Evolutionary conservation across 2,888 invertebrate species (phyloP).

Genomic region (Elmis aenea): DNA sequence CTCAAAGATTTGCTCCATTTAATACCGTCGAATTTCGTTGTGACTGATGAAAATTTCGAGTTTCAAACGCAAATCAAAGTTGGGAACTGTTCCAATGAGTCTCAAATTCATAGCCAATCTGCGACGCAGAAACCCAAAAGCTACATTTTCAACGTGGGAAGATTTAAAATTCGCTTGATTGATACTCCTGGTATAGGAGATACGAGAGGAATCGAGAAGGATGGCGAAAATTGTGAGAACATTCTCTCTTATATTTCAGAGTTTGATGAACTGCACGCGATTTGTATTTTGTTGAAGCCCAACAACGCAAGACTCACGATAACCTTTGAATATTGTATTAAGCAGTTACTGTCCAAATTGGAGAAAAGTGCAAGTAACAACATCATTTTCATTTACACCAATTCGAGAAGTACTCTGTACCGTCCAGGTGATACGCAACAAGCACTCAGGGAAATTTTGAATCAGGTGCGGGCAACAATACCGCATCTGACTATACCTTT

Average conservation of each 20-base stretch:
- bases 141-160: constrained; percentile 5
- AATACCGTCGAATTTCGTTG: constrained; percentile 28
- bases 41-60: constrained; percentile 25
- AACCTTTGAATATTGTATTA: constrained; percentile 30
- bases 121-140: constrained; percentile 3
- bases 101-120: neutral
- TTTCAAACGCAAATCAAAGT: constrained; percentile 16
- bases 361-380: no score
- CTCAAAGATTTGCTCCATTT: constrained; percentile 23
- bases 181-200: no score
- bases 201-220: constrained; percentile 26
- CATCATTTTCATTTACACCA: constrained; percentile 34
- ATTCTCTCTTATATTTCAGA: constrained; percentile 32
- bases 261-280: constrained; percentile 32
- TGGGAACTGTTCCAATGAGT: constrained; percentile 21
- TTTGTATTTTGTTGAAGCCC: constrained; percentile 31
- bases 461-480: constrained; percentile 20
- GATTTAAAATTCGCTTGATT: constrained; percentile 29
- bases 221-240: constrained; percentile 31
- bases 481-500: constrained; percentile 28
- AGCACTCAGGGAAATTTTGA: constrained; percentile 24
- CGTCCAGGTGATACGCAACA: constrained; percentile 29
- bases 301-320: constrained; percentile 27
- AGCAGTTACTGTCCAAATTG: constrained; percentile 31
- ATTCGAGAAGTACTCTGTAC: constrained; percentile 26